Evolutionary conservation across 2,113 vertebrate species (phyloP), one percentile per base, ranked within the genome.

Genomic region (Xiphophorus hellerii): DNA sequence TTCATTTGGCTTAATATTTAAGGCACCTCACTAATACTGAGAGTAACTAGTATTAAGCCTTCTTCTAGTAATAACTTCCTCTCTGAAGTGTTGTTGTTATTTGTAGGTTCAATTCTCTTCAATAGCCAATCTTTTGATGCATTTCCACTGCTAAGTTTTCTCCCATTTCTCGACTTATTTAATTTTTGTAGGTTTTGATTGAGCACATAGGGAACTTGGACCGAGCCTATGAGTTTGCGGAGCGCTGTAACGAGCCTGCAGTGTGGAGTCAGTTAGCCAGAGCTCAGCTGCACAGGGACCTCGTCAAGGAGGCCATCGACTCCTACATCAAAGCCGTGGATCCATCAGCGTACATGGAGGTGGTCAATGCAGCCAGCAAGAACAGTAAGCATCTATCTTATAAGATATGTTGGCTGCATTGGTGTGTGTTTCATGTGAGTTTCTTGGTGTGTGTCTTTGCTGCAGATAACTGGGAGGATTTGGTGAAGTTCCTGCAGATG

Each of bases 401-500:
- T 2, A 93, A 92, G 30, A 11, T 29, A 22, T 9, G 51, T 5
- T 7, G 11, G 1, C 51, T 14, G 44, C 15, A 1, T 51, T 1
- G 11, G 15, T 72, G n/a, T 30, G 44, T 14, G 1, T 35, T 54
- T 71, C 25, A 37, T 31, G 29, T 27, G 22, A 5, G 22, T 60
- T 3, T 11, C 44, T 76, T n/a, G 13, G 62, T n/a, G 67, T 71
- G 30, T 65, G 70, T 86, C 20, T 74, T 0, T 77, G 81, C 78
- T 89, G 74, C 73, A 98, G 97, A 95, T 93, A 97, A 97, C 88
- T 98, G 97, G 96, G 97, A 97, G 37, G 96, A 98, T 80, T 91
- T 98, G 81, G 96, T 98, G 28, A 98, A 97, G 87, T 98, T 97
- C 88, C 93, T 98, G 35, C 96, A 98, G 83, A 97, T 98, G 97